Evolutionary conservation across 2,797 vertebrate species (phyloP), one percentile per base, ranked within the genome.

Genomic region (Argya squamiceps): DNA sequence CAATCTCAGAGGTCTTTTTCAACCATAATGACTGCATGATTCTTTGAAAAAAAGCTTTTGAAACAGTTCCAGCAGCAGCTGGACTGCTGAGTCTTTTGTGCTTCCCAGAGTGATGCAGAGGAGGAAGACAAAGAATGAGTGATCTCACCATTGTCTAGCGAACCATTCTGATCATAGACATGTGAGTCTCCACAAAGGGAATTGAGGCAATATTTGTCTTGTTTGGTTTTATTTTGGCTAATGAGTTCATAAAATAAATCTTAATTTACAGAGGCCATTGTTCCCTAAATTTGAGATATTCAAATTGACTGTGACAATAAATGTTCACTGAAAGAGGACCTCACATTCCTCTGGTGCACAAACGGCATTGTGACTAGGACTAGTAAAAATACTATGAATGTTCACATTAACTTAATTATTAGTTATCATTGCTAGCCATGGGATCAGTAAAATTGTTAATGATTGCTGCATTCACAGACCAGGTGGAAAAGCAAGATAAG

Each of bases 401-500:
- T 63, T 95, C 32, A 29, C 59, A 95, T 89, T 84, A 62, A 64
- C 39, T 92, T 89, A 23, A 59, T 83, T 85, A 79, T 83, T 93
- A 85, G 41, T 59, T 94, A 62, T 58, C 36, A 67, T 65, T 96
- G 32, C 39, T 56, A 77, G 37, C 17, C 41, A 59, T 34, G 16
- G 18, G 52, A 26, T 67, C 27, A 85, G 26, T 53, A n/a, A 92
- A 80, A 21, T 82, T 89, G 55, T 81, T 88, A 92, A 96, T 60
- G 34, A 70, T 47, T 88, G 60, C 65, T 88, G 29, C 41, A 80
- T 90, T 92, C 79, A 77, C 15, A 88, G 52, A 74, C 26, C 83
- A 83, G 76, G 92, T 94, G 90, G 56, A 83, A 94, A 92, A 43
- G 43, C 24, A 78, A 95, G 88, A 96, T 95, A 96, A 94, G 86